Base-by-base conservation (phyloP, 2,888 invertebrate genomes). In the Drosophila anomalata region DNA sequence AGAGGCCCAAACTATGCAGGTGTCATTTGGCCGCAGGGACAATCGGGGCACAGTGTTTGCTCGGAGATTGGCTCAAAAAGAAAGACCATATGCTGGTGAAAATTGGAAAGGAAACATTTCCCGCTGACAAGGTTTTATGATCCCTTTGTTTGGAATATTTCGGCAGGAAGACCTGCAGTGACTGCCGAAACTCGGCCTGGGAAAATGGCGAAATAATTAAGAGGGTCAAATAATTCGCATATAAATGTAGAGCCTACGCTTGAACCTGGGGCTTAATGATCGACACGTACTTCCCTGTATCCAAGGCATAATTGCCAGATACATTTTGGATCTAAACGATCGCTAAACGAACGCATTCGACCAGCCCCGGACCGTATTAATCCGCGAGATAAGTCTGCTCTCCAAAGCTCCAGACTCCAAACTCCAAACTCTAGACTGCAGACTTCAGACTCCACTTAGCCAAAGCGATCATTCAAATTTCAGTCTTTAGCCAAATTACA, bases 401-500 rank as follows among this genome's bases (percentile, higher is more conserved):
- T 42, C 14, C 17, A 41, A 42, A 20, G 17, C 20, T 22, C 12
- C 22, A 62, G 14, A 42, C 7, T 9, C 60, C 61, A n/a, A 24
- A 20, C 31, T 26, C 58, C n/a, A 53, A 22, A 11, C 65, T 12
- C 44, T 51, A 62, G 2, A 54, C 46, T 17, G 11, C 75, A 52
- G 55, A 59, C 46, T 55, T 51, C 55, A 48, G 51, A 59, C 66
- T 59, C 83, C 80, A 79, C 87, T 80, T 86, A 80, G 79, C 22
- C 61, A 46, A 67, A 66, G 66, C 66, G 67, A 66, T 66, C 83
- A 52, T 65, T 65, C 59, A 80, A 81, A 82, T 82, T 74, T 81
- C 81, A 63, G 81, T 81, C 65, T 84, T 81, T 81, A 81, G 74
- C 72, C 78, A 81, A 81, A 81, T 81, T 81, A 78, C 78, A 86